Percentiles rank a stretch among this genome's conserved stretches.
Conservation (phyloP, 2,797 vertebrate genomes). For the Gallinago nigripennis region DNA sequence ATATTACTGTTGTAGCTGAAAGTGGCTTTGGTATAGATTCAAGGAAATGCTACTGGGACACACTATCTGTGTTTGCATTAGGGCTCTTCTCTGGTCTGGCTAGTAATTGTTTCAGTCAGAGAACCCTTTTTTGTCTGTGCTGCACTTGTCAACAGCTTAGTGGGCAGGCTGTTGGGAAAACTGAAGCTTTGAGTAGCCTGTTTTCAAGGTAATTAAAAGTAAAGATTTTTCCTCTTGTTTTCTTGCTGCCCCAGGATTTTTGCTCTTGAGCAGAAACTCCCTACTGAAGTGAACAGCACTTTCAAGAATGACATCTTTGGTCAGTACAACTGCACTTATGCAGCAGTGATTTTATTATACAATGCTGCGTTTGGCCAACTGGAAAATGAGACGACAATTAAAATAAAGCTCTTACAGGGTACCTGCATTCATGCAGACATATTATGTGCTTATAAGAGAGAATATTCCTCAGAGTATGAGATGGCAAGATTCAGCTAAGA, state of each 20-base stretch:
- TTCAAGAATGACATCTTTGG: neutral
- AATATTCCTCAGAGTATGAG: neutral
- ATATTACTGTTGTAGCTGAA: neutral
- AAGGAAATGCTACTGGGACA: neutral
- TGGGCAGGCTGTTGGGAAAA: slow-evolving; percentile 23
- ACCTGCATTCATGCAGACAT: neutral
- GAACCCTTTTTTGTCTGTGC: neutral
- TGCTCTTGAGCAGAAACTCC: slow-evolving; percentile 5
- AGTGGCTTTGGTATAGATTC: neutral
- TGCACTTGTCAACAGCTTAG: neutral
- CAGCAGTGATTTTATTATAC: neutral
- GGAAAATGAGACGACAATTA: slow-evolving; percentile 12
- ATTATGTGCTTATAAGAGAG: neutral
- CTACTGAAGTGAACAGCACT: neutral
- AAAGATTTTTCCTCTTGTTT: slow-evolving; percentile 44
- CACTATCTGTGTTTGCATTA: neutral
- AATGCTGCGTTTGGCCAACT: neutral
- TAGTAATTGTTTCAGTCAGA: slow-evolving; percentile 11
- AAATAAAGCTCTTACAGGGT: neutral
- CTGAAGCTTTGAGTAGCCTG: neutral
- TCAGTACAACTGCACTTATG: neutral
- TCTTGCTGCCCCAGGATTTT: slow-evolving; percentile 21
- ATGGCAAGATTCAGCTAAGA: neutral
- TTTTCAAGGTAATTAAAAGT: slow-evolving; percentile 63
- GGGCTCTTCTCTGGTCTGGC: neutral